Evolutionary conservation across 2,113 vertebrate species (phyloP).

Genomic region (Geococcyx californianus): DNA sequence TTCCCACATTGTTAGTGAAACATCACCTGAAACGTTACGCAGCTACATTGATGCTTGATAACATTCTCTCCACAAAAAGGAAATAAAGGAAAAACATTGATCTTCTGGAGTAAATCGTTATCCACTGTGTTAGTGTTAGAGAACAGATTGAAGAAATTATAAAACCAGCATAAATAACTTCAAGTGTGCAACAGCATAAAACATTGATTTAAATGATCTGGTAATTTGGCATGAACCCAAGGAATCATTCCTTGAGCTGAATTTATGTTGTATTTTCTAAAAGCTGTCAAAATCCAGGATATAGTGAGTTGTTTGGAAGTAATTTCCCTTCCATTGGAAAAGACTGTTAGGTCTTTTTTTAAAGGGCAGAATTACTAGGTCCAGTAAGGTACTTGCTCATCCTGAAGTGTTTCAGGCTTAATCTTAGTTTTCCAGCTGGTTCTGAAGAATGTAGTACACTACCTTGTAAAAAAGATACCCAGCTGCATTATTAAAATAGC

Average conservation of each 20-base stretch:
- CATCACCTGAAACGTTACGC: slow-evolving; percentile 10
- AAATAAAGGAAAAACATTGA: slow-evolving; percentile 48
- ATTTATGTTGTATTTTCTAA: slow-evolving; percentile 68
- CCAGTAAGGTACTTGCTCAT: slow-evolving; percentile 25
- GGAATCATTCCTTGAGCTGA: slow-evolving; percentile 56
- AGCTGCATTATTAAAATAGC: not conserved
- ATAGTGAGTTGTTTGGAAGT: slow-evolving; percentile 29
- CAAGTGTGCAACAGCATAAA: slow-evolving; percentile 53
- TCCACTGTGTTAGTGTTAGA: slow-evolving; percentile 37
- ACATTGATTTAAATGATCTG: slow-evolving; percentile 65
- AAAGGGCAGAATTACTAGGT: slow-evolving; percentile 29
- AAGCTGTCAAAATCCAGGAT: slow-evolving; percentile 34
- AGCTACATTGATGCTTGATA: not conserved
- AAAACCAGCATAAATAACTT: slow-evolving; percentile 69
- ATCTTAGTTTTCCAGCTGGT: slow-evolving; percentile 31
- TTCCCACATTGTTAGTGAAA: slow-evolving; percentile 35
- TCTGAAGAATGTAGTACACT: not conserved
- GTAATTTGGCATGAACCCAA: slow-evolving; percentile 53
- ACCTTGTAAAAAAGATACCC: slow-evolving; percentile 27
- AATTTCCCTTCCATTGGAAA: slow-evolving; percentile 32
- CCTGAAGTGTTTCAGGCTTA: slow-evolving; percentile 4
- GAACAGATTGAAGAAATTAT: slow-evolving; percentile 66
- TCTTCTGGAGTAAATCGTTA: slow-evolving; percentile 53
- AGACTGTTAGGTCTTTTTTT: slow-evolving; percentile 24
- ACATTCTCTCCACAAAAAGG: slow-evolving; percentile 25